Percentiles rank a stretch among this genome's conserved stretches.
These are phyloP conservation scores for Hypotaenidia okinawae DNA, from an alignment of 2,797 vertebrate species.

Conservation along the genomic window DNA sequence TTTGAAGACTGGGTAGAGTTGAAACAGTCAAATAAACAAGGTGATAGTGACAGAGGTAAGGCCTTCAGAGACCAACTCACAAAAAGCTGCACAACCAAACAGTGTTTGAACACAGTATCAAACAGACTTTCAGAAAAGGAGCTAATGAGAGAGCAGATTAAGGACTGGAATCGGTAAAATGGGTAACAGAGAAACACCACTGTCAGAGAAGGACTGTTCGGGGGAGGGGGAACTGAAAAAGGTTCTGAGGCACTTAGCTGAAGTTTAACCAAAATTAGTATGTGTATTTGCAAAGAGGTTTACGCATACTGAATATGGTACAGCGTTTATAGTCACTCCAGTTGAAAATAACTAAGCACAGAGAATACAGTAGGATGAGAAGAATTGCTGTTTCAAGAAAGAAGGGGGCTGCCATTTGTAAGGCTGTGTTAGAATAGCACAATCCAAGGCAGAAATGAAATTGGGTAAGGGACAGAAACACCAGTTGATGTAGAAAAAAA, in stretches of 20 bases:
- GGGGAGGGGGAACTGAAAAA: background rate
- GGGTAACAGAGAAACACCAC: background rate
- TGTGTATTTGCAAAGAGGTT: background rate
- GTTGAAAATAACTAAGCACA: background rate
- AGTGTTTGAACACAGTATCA: conserved; percentile 17
- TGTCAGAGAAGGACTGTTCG: background rate
- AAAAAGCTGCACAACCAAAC: background rate
- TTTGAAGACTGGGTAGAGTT: background rate
- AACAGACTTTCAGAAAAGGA: conserved; percentile 6
- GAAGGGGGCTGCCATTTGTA: background rate
- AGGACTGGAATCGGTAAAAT: conserved; percentile 22
- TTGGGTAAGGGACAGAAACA: background rate
- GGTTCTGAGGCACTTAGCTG: background rate
- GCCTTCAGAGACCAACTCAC: conserved; percentile 4
- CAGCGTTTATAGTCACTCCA: background rate
- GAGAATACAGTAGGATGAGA: background rate
- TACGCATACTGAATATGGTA: background rate
- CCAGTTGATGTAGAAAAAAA: background rate
- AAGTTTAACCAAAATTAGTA: background rate
- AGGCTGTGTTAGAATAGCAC: background rate
- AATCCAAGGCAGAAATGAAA: background rate
- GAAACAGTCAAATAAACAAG: conserved; percentile 28
- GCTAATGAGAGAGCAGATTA: background rate
- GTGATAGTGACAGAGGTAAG: background rate
- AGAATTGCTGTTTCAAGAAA: background rate